Evolutionary conservation across 2,113 vertebrate species (phyloP).

Genomic region (Ammodytes marinus): DNA sequence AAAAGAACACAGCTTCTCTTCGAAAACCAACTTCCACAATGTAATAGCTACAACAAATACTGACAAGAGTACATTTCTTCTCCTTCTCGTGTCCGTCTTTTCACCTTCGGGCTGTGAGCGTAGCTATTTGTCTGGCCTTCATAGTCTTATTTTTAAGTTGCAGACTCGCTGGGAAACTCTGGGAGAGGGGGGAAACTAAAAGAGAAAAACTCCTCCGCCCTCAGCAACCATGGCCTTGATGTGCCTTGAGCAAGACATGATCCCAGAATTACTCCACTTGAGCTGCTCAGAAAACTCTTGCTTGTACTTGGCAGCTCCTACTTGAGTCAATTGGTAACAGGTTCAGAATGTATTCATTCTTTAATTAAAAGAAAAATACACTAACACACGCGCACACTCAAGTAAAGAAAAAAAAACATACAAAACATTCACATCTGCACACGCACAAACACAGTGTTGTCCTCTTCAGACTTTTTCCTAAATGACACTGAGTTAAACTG

Average conservation of each 20-base stretch:
- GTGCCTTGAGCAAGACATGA: conserved; percentile 45
- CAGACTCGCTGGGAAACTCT: conserved; percentile 17
- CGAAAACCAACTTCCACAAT: background rate
- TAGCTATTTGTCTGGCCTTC: conserved; percentile 49
- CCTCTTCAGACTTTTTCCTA: conserved; percentile 32
- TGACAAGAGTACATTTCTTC: conserved; percentile 28
- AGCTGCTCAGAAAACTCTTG: conserved; percentile 42
- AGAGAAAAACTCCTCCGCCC: conserved; percentile 13
- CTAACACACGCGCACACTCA: conserved; percentile 2
- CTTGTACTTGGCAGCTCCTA: conserved; percentile 42
- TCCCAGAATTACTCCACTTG: conserved; percentile 43
- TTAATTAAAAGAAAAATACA: conserved; percentile 18
- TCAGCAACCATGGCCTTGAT: conserved; percentile 18
- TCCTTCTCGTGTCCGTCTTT: conserved; percentile 42
- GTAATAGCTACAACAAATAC: conserved; percentile 11
- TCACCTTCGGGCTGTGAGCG: conserved; percentile 52
- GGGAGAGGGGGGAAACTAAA: background rate
- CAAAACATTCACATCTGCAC: background rate
- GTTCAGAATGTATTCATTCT: conserved; percentile 36
- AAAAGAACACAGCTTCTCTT: conserved; percentile 35
- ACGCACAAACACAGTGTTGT: background rate
- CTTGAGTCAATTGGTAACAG: conserved; percentile 31
- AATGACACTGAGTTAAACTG: conserved; percentile 63
- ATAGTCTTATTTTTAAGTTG: conserved; percentile 57
- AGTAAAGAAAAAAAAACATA: background rate